Percentiles rank a stretch among this genome's conserved stretches.
phyloP scores from a whole-genome alignment of 2,888 invertebrate species.

The Palloptera scutellata region DNA sequence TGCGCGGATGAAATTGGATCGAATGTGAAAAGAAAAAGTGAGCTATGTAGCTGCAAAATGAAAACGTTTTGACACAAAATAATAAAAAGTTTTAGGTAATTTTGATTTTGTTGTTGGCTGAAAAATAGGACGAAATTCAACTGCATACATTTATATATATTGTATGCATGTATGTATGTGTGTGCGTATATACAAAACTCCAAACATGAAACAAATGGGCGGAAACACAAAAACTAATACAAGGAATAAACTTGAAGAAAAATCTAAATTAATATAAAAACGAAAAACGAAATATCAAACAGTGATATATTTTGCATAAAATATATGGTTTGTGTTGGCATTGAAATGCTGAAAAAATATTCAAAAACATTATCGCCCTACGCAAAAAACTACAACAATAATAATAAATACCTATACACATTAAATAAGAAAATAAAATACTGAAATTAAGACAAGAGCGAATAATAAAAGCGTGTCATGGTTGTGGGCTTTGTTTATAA shows the following conservation, averaged over 20 bases:
- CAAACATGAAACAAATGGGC: not conserved
- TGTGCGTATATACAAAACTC: slow-evolving; percentile 9
- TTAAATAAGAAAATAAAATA: not conserved
- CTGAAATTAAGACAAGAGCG: not conserved
- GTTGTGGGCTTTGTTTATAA: not conserved
- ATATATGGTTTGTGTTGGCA: not conserved
- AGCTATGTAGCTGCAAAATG: slow-evolving; percentile 6
- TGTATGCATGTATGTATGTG: slow-evolving; percentile 7
- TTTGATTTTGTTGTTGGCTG: not conserved
- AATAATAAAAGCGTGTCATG: not conserved
- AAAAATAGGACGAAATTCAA: slow-evolving; percentile 17
- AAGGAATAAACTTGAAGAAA: not conserved
- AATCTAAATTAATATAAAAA: not conserved
- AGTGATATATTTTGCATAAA: not conserved
- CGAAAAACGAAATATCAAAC: not conserved
- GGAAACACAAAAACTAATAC: not conserved
- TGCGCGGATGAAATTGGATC: not conserved
- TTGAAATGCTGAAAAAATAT: too few species aligned
- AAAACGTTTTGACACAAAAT: slow-evolving; percentile 12
- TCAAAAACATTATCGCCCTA: not conserved
- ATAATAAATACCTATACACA: not conserved
- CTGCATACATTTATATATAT: not conserved
- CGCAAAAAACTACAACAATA: slow-evolving; percentile 1
- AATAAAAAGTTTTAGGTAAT: slow-evolving; percentile 4
- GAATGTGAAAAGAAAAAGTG: slow-evolving; percentile 16